phyloP scores from a whole-genome alignment of 2,797 vertebrate genomes.

The Pangasius mekongensis region DNA sequence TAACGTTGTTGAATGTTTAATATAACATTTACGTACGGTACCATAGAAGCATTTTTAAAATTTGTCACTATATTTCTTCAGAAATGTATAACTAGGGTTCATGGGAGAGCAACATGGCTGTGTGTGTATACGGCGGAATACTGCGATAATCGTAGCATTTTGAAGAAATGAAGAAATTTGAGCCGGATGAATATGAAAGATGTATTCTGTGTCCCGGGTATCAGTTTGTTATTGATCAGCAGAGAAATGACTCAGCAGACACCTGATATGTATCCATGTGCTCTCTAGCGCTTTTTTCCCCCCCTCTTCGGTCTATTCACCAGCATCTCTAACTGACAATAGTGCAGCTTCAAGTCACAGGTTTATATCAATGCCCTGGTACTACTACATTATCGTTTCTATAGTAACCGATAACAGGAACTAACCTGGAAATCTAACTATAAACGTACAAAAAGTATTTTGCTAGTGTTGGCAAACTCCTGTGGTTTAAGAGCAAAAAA shows the following conservation, averaged over 20 bases:
- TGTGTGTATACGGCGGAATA: background rate
- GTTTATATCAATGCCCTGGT: background rate
- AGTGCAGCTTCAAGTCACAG: background rate
- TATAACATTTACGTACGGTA: background rate
- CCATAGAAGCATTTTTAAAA: background rate
- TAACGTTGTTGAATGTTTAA: background rate
- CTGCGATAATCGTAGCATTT: background rate
- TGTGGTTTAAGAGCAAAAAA: background rate
- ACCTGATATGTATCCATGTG: background rate
- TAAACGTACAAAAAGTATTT: background rate
- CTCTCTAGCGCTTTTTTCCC: background rate
- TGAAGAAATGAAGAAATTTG: background rate
- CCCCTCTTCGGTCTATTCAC: background rate
- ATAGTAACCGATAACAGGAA: background rate
- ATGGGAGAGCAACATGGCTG: background rate
- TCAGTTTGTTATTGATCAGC: background rate
- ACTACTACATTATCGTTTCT: background rate
- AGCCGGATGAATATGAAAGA: background rate
- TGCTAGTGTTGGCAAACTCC: background rate
- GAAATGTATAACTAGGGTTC: background rate
- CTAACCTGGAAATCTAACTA: background rate
- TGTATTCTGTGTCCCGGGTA: background rate
- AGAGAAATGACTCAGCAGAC: background rate
- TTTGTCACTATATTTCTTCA: background rate
- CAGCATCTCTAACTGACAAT: background rate